Evolutionary conservation across 2,797 vertebrate species (phyloP).

Genomic region (Trachops cirrhosus): DNA sequence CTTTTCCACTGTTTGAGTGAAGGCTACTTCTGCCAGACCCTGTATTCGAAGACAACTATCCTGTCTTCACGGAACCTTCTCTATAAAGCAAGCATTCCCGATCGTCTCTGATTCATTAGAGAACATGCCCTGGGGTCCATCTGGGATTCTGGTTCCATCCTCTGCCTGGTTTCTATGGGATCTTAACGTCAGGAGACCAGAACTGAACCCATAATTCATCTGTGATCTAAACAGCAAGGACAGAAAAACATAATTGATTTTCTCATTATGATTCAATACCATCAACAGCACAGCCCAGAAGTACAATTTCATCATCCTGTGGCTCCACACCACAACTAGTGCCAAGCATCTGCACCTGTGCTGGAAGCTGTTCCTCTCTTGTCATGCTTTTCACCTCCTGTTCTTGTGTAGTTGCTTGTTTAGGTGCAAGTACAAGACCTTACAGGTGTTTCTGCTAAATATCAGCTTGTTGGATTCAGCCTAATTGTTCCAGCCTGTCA

Average conservation of each 20-base stretch:
- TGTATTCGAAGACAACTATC: neutral
- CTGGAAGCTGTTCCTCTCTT: neutral
- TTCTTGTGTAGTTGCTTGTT: neutral
- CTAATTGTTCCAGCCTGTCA: slow-evolving; percentile 20
- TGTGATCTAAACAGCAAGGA: neutral
- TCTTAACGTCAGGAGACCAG: neutral
- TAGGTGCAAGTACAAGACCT: neutral
- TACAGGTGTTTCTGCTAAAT: neutral
- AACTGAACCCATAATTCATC: neutral
- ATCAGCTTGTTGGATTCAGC: slow-evolving; percentile 12
- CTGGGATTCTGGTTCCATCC: neutral
- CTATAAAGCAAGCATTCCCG: neutral
- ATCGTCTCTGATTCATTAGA: neutral
- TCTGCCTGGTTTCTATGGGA: neutral
- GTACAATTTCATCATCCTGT: neutral
- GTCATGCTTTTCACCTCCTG: neutral
- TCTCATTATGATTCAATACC: neutral
- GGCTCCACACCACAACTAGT: neutral
- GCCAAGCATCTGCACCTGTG: neutral
- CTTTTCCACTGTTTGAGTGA: too few relatives aligned
- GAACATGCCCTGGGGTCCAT: neutral
- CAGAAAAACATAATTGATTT: neutral
- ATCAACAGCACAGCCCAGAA: neutral
- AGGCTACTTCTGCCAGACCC: too few relatives aligned
- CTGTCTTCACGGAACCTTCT: neutral